Evolutionary conservation across 2,888 invertebrate species (phyloP).

Genomic region (Sturmia bella): DNA sequence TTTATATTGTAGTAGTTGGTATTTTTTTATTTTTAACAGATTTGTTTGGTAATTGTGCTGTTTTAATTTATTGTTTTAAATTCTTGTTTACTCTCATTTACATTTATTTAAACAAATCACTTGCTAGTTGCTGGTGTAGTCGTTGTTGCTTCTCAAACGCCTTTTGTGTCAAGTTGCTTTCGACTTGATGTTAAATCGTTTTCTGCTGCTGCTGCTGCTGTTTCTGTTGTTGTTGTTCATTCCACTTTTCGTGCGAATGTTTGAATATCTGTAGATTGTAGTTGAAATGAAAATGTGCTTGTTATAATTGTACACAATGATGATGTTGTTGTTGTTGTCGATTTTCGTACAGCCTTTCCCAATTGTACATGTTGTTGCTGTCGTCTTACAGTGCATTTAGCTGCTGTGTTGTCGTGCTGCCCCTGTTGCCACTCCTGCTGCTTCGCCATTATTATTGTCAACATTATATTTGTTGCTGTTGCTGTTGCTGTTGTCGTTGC

Average conservation of each 20-base stretch:
- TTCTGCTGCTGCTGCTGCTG: constrained; percentile 22
- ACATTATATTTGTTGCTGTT: constrained; percentile 15
- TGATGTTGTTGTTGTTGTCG: constrained; percentile 27
- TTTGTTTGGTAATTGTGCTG: constrained; percentile 26
- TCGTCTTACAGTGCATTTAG: constrained; percentile 35
- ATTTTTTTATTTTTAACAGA: constrained; percentile 8
- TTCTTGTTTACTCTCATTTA: constrained; percentile 39
- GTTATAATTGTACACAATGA: constrained; percentile 26
- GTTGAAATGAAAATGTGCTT: constrained; percentile 52
- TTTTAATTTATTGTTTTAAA: constrained; percentile 49
- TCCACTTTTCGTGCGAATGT: constrained; percentile 35
- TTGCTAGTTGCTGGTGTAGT: constrained; percentile 16
- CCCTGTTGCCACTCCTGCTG: constrained; percentile 47
- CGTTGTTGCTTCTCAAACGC: constrained; percentile 24
- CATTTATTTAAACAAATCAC: constrained; percentile 43
- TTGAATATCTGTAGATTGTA: constrained; percentile 48
- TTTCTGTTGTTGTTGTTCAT: constrained; percentile 6
- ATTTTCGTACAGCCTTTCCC: constrained; percentile 20
- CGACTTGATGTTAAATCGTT: constrained; percentile 43
- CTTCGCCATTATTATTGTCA: constrained; percentile 17
- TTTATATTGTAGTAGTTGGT: background rate
- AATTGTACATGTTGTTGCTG: constrained; percentile 8
- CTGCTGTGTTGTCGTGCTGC: constrained; percentile 51
- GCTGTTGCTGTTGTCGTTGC: constrained; percentile 31
- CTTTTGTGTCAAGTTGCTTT: constrained; percentile 62